Conservation (phyloP, 2,113 vertebrate genomes). For the Sus scrofa region DNA sequence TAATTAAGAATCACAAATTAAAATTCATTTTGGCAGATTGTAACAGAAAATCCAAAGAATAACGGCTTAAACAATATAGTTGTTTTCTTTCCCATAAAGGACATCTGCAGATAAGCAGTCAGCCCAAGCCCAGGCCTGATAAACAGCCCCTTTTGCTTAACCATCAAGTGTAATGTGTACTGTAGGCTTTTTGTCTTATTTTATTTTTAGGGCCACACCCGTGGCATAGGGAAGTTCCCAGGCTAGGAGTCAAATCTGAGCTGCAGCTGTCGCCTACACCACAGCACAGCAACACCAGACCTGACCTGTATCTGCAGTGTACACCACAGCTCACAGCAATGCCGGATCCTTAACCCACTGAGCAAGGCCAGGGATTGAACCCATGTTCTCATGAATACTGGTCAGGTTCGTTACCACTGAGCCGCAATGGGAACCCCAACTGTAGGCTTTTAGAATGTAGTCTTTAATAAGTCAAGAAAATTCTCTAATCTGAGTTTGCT, state of each 20-base stretch:
- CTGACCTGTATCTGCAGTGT: no score
- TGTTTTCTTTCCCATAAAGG: constrained; percentile 17
- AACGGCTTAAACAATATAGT: background rate
- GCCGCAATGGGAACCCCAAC: no score
- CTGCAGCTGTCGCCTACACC: no score
- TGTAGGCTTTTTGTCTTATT: background rate
- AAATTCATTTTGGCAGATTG: constrained; percentile 12
- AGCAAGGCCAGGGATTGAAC: no score
- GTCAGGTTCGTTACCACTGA: no score
- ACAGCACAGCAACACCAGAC: no score
- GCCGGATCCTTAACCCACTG: no score
- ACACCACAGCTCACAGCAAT: no score
- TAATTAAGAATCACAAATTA: background rate
- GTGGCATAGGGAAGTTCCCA: no score
- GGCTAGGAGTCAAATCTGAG: no score
- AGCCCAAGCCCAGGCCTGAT: background rate
- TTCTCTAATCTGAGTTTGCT: constrained; percentile 26
- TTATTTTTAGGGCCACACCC: no score
- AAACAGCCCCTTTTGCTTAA: background rate
- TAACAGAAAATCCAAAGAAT: constrained; percentile 33
- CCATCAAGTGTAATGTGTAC: background rate
- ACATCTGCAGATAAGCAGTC: background rate
- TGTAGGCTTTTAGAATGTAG: background rate
- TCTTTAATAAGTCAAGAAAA: constrained; percentile 37
- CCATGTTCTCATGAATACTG: no score